Evolutionary conservation across 2,888 invertebrate genomes (phyloP), one percentile per base, ranked within the genome.

Genomic region (Clistopyga incitator): DNA sequence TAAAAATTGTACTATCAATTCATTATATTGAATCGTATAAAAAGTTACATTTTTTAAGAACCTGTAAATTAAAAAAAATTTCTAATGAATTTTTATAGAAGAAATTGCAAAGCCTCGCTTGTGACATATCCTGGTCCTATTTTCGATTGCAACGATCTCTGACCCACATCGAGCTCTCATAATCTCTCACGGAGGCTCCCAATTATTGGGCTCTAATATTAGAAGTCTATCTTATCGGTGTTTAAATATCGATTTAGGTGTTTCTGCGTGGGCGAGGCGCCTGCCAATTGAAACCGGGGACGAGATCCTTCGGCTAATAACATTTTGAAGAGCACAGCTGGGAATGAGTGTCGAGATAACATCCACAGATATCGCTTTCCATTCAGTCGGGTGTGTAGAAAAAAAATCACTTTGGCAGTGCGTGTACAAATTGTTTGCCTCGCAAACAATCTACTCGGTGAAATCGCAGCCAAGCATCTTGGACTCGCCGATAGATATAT

Each of bases 221-320:
- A 72, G 75, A 78, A 61, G 65, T 52, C 38, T 85, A 81, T 86
- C 86, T 85, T 85, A 86, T 86, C 86, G 81, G 71, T 78, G 47
- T 85, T 79, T 81, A 85, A 89, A 89, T 88, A 89, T 89, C 89
- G 87, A 87, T 87, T 87, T 89, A 88, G 88, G 87, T 88, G 88
- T 88, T 88, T 87, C 85, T 67, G 29, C 72, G 47, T 11, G 29
- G 52, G 23, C 70, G 50, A 68, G 81, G 15, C 47, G 65, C 34
- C 72, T 67, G 77, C 50, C 47, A 70, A 72, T 52, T 72, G 52
- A 29, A 64, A 76, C 67, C 61, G 45, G 72, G 52, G 4, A 38
- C 54, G 15, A 15, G 18, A 61, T 71, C 65, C 20, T 42, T 38
- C 25, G 34, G 52, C 18, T 10, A 2, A 18, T 38, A 25, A 25